These are phyloP conservation scores for Phaetusa simplex DNA, from an alignment of 2,113 vertebrate genomes.

Conservation along the genomic window DNA sequence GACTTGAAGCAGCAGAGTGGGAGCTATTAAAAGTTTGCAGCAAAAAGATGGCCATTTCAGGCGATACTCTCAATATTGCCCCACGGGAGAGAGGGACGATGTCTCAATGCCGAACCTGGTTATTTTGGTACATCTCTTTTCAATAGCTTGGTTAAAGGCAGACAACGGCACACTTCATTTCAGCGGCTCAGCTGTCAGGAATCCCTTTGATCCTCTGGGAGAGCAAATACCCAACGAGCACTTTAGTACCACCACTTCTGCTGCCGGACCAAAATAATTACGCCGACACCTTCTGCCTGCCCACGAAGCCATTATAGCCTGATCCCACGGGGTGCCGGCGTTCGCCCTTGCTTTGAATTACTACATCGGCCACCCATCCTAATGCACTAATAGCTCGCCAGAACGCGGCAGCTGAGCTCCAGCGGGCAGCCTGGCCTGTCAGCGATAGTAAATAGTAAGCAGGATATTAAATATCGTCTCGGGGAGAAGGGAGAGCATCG, in stretches of 20 bases:
- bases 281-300: not conserved
- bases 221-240: not conserved
- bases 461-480: not conserved
- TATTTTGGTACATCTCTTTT: not conserved
- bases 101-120: not conserved
- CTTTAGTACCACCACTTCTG: not conserved
- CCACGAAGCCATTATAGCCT: not conserved
- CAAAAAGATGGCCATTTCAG: not conserved
- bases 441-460: not conserved
- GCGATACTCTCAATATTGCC: not conserved
- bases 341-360: not conserved
- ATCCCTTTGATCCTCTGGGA: conserved; percentile 19
- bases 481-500: not conserved
- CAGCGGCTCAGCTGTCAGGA: not conserved
- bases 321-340: not conserved
- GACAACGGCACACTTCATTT: not conserved
- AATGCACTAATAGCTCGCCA: not conserved
- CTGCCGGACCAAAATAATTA: not conserved
- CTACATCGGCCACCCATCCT: not conserved
- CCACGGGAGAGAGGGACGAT: not conserved
- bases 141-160: not conserved
- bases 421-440: not conserved
- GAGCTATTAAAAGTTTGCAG: not conserved
- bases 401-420: conserved; percentile 51
- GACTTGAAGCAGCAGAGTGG: not conserved